Percentiles rank a stretch among this genome's conserved stretches.
Conservation (phyloP, 2,113 vertebrate genomes). For the Raja brachyura region DNA sequence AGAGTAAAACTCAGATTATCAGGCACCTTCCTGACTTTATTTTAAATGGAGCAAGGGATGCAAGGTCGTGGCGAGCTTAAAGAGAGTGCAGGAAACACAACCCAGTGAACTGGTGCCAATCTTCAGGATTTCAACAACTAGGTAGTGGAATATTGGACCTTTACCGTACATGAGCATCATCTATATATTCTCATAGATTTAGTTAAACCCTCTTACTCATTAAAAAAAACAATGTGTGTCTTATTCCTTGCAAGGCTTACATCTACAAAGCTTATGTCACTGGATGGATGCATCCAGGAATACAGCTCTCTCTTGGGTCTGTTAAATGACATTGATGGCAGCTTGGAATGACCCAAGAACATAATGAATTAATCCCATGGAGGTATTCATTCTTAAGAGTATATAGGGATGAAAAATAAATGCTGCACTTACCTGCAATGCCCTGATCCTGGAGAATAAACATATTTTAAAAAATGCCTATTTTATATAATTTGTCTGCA, state of each 20-base stretch:
- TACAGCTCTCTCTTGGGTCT: background rate
- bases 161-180: background rate
- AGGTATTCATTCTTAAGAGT: background rate
- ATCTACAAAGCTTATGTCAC: background rate
- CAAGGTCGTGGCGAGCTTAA: no score
- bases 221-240: background rate
- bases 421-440: no score
- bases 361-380: background rate
- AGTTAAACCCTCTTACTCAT: background rate
- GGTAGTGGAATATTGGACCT: no score
- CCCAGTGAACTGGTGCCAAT: no score
- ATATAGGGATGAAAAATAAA: no score
- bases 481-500: background rate
- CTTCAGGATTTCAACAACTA: no score
- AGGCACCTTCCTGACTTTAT: no score
- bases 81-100: no score
- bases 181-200: background rate
- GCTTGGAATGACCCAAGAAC: background rate
- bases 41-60: no score
- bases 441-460: no score
- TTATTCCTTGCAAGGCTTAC: background rate
- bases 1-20: no score
- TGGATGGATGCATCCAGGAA: background rate
- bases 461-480: background rate
- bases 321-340: background rate